Evolutionary conservation across 1,140 invertebrate species (phyloP).

Genomic region (Harlomillsia oculata): DNA sequence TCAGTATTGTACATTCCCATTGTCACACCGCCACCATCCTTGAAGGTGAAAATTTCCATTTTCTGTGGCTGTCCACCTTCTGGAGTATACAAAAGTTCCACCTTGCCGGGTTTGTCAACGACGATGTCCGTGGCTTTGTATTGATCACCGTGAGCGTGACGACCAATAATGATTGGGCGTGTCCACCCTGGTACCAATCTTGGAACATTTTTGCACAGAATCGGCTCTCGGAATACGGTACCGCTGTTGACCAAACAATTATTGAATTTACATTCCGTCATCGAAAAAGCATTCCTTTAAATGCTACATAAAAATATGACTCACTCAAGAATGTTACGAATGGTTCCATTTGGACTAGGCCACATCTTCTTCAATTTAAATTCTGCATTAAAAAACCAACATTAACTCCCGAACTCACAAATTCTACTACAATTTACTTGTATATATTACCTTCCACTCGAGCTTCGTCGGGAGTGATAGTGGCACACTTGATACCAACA

Average conservation of each 20-base stretch:
- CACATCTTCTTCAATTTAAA: constrained; percentile 91
- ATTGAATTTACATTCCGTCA: too few relatives aligned
- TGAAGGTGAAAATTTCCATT: constrained; percentile 59
- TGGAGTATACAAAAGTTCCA: constrained; percentile 58
- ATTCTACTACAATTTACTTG: too few relatives aligned
- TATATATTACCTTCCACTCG: constrained; percentile 74
- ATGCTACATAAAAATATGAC: too few relatives aligned
- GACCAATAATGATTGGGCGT: constrained; percentile 68
- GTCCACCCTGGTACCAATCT: constrained; percentile 77
- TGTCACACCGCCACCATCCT: constrained; percentile 59
- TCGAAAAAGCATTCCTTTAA: too few relatives aligned
- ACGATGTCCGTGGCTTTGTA: constrained; percentile 82
- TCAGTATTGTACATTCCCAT: too few relatives aligned
- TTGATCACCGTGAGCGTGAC: constrained; percentile 83
- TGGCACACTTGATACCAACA: constrained; percentile 78
- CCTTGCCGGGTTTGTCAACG: constrained; percentile 57
- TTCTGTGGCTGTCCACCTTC: constrained; percentile 48
- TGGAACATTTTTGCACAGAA: constrained; percentile 79
- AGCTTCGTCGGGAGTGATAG: constrained; percentile 82
- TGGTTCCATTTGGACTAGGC: constrained; percentile 81
- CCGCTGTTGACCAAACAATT: constrained; percentile 60
- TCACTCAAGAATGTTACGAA: constrained; percentile 67
- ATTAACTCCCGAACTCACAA: too few relatives aligned
- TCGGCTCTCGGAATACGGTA: constrained; percentile 82
- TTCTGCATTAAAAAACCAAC: constrained; percentile 51